Conservation (phyloP, 2,797 vertebrate genomes). For the Diglossa cyanea region DNA sequence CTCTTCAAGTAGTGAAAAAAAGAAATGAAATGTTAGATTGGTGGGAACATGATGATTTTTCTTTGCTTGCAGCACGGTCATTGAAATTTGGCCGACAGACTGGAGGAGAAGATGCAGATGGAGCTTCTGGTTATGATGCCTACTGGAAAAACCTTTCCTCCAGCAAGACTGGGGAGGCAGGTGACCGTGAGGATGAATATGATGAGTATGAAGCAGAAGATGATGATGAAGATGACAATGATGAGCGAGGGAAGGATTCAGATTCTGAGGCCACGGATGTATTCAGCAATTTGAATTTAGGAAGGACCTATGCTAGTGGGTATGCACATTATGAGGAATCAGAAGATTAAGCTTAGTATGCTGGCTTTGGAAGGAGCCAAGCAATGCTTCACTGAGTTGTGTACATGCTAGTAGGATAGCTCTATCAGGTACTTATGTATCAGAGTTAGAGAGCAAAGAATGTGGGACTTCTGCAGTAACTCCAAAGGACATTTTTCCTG, state of each 20-base stretch:
- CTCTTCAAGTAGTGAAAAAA: not conserved
- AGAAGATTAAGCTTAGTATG: slow-evolving; percentile 54
- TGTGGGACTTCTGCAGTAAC: not conserved
- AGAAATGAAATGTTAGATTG: not conserved
- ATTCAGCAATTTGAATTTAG: slow-evolving; percentile 83
- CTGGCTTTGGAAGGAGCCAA: not conserved
- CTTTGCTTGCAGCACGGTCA: slow-evolving; percentile 82
- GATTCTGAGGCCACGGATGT: slow-evolving; percentile 76
- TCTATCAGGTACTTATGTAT: not conserved
- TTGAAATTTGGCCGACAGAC: slow-evolving; percentile 92
- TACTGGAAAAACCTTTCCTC: slow-evolving; percentile 90
- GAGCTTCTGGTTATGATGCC: slow-evolving; percentile 87
- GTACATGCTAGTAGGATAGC: not conserved
- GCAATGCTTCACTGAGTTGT: not conserved
- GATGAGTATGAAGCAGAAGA: slow-evolving; percentile 82
- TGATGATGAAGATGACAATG: slow-evolving; percentile 81
- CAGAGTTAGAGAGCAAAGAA: not conserved
- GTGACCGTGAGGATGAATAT: slow-evolving; percentile 72
- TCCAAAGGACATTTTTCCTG: not conserved
- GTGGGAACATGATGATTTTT: not conserved
- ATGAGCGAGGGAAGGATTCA: slow-evolving; percentile 81
- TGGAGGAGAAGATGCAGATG: slow-evolving; percentile 80
- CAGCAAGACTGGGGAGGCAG: slow-evolving; percentile 69
- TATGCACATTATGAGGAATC: slow-evolving; percentile 82
- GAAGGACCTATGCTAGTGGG: slow-evolving; percentile 82